phyloP scores from a whole-genome alignment of 1,140 invertebrate genomes.

The Gonatopus flavifemur region DNA sequence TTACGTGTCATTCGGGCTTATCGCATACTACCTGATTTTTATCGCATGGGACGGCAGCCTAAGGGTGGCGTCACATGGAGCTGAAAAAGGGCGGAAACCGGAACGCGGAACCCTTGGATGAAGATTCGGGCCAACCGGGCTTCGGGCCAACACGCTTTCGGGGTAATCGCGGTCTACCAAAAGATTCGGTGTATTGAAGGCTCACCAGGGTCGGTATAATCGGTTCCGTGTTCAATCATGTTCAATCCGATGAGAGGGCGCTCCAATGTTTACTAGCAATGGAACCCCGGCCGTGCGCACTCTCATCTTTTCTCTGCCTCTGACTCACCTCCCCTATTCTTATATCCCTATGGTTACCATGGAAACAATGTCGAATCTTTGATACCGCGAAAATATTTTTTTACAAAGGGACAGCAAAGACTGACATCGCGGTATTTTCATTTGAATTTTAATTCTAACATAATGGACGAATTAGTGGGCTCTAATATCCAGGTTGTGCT shows the following conservation, averaged over 20 bases:
- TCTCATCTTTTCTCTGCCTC: background rate
- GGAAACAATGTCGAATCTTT: slow-evolving; percentile 20
- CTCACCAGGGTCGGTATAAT: background rate
- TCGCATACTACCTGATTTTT: too few relatives aligned
- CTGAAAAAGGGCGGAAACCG: too few relatives aligned
- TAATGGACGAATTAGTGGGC: slow-evolving; percentile 54
- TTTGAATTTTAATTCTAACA: slow-evolving; percentile 18
- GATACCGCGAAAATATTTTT: slow-evolving; percentile 10
- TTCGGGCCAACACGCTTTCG: too few relatives aligned
- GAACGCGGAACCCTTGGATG: background rate
- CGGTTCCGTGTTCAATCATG: background rate
- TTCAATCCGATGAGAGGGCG: background rate
- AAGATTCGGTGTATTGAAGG: background rate
- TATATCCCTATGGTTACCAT: slow-evolving; percentile 29
- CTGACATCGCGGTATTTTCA: slow-evolving; percentile 21
- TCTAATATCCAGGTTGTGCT: slow-evolving; percentile 56
- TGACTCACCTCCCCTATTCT: background rate
- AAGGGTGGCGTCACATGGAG: too few relatives aligned
- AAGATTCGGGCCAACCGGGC: background rate
- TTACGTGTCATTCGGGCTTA: too few relatives aligned
- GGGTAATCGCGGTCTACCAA: too few relatives aligned
- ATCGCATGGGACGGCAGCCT: too few relatives aligned
- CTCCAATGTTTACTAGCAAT: too few relatives aligned
- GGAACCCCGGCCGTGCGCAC: too few relatives aligned
- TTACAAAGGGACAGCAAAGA: too few relatives aligned